Percentiles rank a stretch among this genome's conserved stretches.
Conservation (phyloP, 2,888 invertebrate species). For the Dolomedes plantarius region DNA sequence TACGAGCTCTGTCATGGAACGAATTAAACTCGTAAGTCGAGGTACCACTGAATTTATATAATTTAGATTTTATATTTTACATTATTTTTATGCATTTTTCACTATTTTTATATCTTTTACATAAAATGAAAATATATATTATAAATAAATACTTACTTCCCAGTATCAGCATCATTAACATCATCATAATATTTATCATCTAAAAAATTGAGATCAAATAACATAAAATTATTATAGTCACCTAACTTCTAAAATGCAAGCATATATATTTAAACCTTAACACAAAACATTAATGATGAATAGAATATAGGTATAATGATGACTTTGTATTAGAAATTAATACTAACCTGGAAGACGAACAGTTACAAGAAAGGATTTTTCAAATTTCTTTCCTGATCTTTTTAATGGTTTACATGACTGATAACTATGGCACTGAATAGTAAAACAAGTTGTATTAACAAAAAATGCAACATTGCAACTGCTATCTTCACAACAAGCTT, state of each 20-base stretch:
- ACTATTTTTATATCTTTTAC: too few species aligned
- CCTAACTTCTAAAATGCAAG: not conserved
- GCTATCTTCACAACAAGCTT: conserved; percentile 82
- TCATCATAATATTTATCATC: not conserved
- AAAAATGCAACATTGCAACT: conserved; percentile 88
- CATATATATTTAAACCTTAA: too few species aligned
- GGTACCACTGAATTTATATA: too few species aligned
- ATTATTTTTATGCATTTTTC: too few species aligned
- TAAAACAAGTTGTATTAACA: conserved; percentile 84
- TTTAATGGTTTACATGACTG: conserved; percentile 73
- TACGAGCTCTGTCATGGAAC: too few species aligned
- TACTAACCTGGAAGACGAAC: conserved; percentile 66
- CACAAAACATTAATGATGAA: too few species aligned
- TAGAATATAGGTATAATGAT: too few species aligned
- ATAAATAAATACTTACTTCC: conserved; percentile 23
- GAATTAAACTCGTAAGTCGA: too few species aligned
- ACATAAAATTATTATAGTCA: not conserved
- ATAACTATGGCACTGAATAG: conserved; percentile 73
- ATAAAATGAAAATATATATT: too few species aligned
- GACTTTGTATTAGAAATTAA: too few species aligned
- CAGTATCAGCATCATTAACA: conserved; percentile 23
- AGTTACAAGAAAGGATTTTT: conserved; percentile 71
- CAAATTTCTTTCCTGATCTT: conserved; percentile 72
- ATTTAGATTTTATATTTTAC: too few species aligned
- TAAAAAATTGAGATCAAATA: not conserved